These are phyloP conservation scores for Prinia subflava DNA, from an alignment of 2,113 vertebrate genomes.

Conservation along the genomic window DNA sequence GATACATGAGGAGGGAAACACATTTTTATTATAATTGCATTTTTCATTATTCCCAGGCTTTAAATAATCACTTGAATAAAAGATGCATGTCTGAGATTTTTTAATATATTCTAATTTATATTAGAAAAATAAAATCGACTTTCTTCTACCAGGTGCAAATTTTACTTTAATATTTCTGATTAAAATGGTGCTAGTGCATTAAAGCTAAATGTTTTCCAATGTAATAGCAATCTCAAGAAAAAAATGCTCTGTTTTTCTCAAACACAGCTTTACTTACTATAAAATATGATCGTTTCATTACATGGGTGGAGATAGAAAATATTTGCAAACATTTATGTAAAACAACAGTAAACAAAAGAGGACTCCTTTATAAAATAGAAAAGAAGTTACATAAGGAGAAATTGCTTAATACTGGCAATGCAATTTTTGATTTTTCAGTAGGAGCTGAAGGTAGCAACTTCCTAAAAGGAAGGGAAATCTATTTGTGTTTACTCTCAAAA, in stretches of 20 bases:
- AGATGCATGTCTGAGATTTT: accelerated
- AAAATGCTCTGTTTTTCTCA: not conserved
- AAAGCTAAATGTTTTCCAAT: not conserved
- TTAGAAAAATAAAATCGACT: not conserved
- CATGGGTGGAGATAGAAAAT: not conserved
- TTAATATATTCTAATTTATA: not conserved
- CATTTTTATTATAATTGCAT: not conserved
- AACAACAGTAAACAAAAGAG: not conserved
- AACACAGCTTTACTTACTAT: not conserved
- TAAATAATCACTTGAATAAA: not conserved
- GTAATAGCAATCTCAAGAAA: not conserved
- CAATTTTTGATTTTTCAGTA: not conserved
- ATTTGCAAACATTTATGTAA: not conserved
- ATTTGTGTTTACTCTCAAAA: not conserved
- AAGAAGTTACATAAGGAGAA: not conserved
- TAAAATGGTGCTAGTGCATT: not conserved
- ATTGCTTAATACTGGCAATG: not conserved
- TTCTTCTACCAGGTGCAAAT: not conserved
- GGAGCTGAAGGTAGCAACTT: not conserved
- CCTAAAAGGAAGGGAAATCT: not conserved
- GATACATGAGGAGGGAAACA: not conserved
- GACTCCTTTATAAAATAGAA: not conserved
- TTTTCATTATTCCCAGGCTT: not conserved
- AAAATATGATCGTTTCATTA: not conserved
- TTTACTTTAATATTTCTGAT: not conserved